Conservation (phyloP, 2,113 vertebrate genomes). For the Urocolius indicus region DNA sequence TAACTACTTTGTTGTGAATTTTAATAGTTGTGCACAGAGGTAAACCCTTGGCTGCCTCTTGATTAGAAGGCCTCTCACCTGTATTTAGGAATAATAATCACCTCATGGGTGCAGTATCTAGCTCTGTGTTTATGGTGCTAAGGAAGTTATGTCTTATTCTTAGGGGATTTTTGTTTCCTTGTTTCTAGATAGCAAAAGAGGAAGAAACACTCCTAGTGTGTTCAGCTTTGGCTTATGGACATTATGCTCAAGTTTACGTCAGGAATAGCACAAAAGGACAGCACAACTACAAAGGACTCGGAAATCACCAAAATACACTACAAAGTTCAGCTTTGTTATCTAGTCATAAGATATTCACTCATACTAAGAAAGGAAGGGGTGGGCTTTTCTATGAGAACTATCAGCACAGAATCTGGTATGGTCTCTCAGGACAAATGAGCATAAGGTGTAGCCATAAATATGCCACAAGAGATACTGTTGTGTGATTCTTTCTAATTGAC, state of each 20-base stretch:
- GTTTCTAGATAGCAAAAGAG: not conserved
- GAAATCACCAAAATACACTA: not conserved
- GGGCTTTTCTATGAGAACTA: not conserved
- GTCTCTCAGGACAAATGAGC: not conserved
- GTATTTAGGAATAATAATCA: not conserved
- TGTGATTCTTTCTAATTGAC: not conserved
- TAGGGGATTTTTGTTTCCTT: not conserved
- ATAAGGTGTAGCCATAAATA: not conserved
- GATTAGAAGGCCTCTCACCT: not conserved
- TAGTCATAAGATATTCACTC: not conserved
- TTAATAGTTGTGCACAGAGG: not conserved
- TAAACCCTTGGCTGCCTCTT: not conserved
- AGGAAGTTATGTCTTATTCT: not conserved
- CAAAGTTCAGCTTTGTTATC: not conserved
- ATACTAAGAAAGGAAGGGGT: not conserved
- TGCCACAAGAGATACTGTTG: not conserved
- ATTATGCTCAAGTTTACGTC: not conserved
- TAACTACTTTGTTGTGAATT: not conserved
- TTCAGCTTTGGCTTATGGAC: not conserved
- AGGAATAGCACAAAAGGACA: not conserved
- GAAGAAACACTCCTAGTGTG: not conserved
- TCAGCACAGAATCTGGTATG: not conserved
- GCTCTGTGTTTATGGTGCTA: not conserved
- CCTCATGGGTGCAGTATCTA: not conserved
- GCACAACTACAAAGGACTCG: no score